Percentiles rank a stretch among this genome's conserved stretches.
Evolutionary conservation across 2,888 invertebrate genomes (phyloP).

Genomic region (Rhopalosiphum nymphaeae): DNA sequence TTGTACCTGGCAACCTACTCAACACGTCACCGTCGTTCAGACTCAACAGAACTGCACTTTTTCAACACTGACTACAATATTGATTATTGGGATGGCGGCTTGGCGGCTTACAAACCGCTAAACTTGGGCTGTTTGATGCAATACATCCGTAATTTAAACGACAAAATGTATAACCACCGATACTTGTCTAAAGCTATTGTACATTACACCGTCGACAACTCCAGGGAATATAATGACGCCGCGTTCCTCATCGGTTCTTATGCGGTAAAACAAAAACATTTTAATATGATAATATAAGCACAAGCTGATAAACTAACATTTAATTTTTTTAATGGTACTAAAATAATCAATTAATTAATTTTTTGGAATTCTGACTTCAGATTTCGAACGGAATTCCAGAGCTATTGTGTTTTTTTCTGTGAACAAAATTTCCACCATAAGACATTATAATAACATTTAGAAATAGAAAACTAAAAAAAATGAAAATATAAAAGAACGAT

Average conservation of each 20-base stretch:
- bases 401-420: too few species aligned
- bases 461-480: too few species aligned
- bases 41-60: background rate
- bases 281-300: background rate
- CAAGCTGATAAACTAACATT: too few species aligned
- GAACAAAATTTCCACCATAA: too few species aligned
- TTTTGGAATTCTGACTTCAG: too few species aligned
- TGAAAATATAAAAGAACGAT: too few species aligned
- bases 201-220: background rate
- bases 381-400: too few species aligned
- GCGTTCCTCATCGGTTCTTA: background rate
- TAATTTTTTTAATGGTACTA: too few species aligned
- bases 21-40: background rate
- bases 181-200: background rate
- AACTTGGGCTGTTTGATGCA: background rate
- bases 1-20: background rate
- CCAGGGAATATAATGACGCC: background rate
- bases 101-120: background rate
- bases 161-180: background rate
- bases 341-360: too few species aligned
- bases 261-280: background rate
- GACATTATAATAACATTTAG: too few species aligned
- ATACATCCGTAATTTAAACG: background rate
- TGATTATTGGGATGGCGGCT: background rate
- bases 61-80: background rate